Evolutionary conservation across 2,888 invertebrate genomes (phyloP).

Genomic region (Leptinotarsa juncta): DNA sequence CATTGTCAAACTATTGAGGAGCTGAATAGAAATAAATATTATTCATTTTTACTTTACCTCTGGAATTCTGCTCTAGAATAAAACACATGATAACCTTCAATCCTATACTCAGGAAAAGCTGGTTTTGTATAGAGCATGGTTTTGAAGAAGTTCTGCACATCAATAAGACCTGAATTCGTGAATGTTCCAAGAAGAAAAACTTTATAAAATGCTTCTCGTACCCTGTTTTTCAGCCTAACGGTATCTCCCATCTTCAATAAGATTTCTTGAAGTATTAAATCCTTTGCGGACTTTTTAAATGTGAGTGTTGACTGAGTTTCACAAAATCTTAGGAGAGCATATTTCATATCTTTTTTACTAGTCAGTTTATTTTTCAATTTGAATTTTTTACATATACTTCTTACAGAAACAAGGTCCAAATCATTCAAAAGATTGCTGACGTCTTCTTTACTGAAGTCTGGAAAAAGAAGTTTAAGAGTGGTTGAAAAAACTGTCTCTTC

Average conservation of each 20-base stretch:
- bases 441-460: conserved; percentile 39
- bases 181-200: conserved; percentile 56
- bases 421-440: conserved; percentile 36
- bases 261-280: conserved; percentile 52
- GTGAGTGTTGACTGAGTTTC: conserved; percentile 54
- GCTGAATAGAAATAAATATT: no score
- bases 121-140: conserved; percentile 45
- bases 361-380: conserved; percentile 37
- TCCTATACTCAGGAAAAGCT: conserved; percentile 50
- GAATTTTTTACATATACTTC: conserved; percentile 34
- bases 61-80: conserved; percentile 52
- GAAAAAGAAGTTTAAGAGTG: conserved; percentile 25
- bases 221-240: conserved; percentile 51
- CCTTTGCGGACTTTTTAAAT: conserved; percentile 48
- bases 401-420: conserved; percentile 36
- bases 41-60: conserved; percentile 41
- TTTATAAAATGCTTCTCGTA: conserved; percentile 51
- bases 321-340: conserved; percentile 48
- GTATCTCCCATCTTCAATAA: conserved; percentile 53
- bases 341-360: conserved; percentile 50
- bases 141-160: conserved; percentile 52
- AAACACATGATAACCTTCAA: conserved; percentile 53
- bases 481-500: not conserved
- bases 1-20: no score
- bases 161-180: conserved; percentile 50